Base-by-base conservation (phyloP, 2,797 vertebrate genomes). In the Lagocephalus sceleratus region DNA sequence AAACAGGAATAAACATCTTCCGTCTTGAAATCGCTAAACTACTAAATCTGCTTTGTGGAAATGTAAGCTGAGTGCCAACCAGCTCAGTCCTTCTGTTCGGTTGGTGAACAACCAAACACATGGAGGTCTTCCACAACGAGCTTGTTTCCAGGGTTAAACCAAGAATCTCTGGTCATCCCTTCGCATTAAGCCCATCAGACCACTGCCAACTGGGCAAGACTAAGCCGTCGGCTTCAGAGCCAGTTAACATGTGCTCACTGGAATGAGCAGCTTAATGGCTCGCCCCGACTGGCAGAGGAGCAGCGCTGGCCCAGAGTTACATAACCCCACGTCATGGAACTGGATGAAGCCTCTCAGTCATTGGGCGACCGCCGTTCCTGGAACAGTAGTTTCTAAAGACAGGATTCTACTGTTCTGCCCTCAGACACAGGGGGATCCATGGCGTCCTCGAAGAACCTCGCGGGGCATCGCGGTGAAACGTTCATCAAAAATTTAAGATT, bases 181-280 rank as follows among this genome's bases (percentile, higher is more conserved):
- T 43, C 1, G 26, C 61, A 42, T 54, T 50, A 60, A 29, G 61
- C 52, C 51, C 29, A 66, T 53, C 51, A 47, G 60, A 57, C 51
- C 54, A 70, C 63, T 32, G 29, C 47, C 20, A 45, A 59, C 63
- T 51, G 61, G 64, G 54, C 71, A 32, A 69, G 58, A 73, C 54
- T 68, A 76, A 80, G 63, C 71, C 56, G 63, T 52, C 51, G 53
- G 53, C 74, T 80, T 76, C 68, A 79, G 73, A 83, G 58, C 60
- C 54, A 62, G 81, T 81, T 82, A 84, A 56, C 70, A 63, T 61
- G 55, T 57, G 54, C 60, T 75, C 53, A 62, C 66, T 50, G 51
- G 63, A 47, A 14, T 52, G 68, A 72, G 71, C 57, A 39, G 79
- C 74, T 85, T 85, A 83, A 54, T 74, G 73, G 58, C 57, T 75